phyloP scores from a whole-genome alignment of 2,797 vertebrate genomes.

The Arnoldichthys spilopterus region DNA sequence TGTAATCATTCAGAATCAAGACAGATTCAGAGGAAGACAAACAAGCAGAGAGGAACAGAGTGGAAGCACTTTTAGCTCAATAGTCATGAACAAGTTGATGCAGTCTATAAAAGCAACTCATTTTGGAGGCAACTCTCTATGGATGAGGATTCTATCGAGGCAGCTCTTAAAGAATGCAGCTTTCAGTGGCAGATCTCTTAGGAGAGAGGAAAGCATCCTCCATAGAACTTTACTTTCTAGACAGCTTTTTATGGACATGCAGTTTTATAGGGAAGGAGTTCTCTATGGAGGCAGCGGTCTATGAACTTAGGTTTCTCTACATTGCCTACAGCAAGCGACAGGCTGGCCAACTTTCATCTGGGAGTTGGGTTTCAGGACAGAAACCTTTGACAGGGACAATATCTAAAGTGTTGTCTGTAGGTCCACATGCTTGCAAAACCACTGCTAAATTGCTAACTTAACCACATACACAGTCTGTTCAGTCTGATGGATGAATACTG shows the following conservation, averaged over 20 bases:
- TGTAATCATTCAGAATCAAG: conserved; percentile 25
- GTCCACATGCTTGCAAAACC: conserved; percentile 26
- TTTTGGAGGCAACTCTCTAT: not conserved
- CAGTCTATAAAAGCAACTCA: not conserved
- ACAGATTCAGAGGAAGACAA: conserved; percentile 27
- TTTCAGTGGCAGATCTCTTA: not conserved
- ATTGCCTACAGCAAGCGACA: conserved; percentile 6
- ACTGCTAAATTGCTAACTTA: not conserved
- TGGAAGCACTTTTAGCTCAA: conserved; percentile 12
- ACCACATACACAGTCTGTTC: not conserved
- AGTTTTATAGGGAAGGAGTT: not conserved
- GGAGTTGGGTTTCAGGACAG: conserved; percentile 31
- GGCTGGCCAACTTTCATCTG: not conserved
- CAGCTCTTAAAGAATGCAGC: not conserved
- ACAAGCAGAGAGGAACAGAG: conserved; percentile 22
- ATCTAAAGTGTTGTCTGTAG: conserved; percentile 1
- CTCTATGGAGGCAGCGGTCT: not conserved
- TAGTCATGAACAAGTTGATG: not conserved
- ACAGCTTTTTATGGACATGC: not conserved
- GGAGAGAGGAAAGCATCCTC: too few relatives aligned
- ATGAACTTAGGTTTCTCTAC: not conserved
- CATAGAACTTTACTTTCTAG: too few relatives aligned
- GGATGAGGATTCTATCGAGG: not conserved
- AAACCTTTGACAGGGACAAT: conserved; percentile 7
- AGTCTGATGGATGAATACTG: not conserved